A percentile compares a stretch with the other conserved stretches of the same genome.
phyloP scores from a whole-genome alignment of 2,888 invertebrate genomes.

The Deilephila porcellus region DNA sequence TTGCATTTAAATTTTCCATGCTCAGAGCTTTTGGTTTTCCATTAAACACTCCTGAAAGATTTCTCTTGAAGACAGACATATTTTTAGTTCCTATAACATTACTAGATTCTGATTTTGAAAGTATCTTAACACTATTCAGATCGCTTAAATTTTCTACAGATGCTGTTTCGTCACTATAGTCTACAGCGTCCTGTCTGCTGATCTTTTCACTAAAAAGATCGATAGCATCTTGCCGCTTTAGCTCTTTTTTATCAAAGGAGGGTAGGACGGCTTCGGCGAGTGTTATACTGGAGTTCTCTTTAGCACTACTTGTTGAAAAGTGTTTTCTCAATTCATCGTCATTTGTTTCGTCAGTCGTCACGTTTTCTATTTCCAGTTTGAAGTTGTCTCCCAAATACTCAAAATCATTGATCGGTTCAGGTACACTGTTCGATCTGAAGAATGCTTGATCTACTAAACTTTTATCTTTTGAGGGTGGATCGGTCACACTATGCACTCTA shows the following conservation, averaged over 20 bases:
- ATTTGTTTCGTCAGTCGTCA: conserved; percentile 71
- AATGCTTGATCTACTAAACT: conserved; percentile 74
- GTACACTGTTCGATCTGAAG: conserved; percentile 56
- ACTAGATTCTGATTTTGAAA: conserved; percentile 59
- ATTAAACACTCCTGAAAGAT: conserved; percentile 64
- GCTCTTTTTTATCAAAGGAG: conserved; percentile 58
- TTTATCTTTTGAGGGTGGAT: conserved; percentile 58
- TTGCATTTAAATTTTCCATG: conserved; percentile 68
- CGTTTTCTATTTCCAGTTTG: conserved; percentile 65
- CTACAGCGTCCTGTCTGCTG: conserved; percentile 56
- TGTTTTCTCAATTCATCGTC: conserved; percentile 56
- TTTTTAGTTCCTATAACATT: conserved; percentile 48
- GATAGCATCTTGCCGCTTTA: conserved; percentile 69
- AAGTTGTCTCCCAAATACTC: conserved; percentile 44
- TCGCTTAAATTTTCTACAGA: conserved; percentile 44
- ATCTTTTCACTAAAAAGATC: conserved; percentile 55
- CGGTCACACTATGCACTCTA: conserved; percentile 73
- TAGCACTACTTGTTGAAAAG: conserved; percentile 42
- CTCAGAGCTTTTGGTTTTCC: conserved; percentile 79
- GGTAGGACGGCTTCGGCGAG: conserved; percentile 52
- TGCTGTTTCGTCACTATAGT: conserved; percentile 45
- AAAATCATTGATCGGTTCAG: conserved; percentile 45
- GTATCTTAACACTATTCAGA: conserved; percentile 46
- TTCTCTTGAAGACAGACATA: conserved; percentile 63
- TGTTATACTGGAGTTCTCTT: conserved; percentile 42